These are phyloP conservation scores for Calameuta idolon DNA, from an alignment of 2,888 invertebrate species.

Conservation along the genomic window DNA sequence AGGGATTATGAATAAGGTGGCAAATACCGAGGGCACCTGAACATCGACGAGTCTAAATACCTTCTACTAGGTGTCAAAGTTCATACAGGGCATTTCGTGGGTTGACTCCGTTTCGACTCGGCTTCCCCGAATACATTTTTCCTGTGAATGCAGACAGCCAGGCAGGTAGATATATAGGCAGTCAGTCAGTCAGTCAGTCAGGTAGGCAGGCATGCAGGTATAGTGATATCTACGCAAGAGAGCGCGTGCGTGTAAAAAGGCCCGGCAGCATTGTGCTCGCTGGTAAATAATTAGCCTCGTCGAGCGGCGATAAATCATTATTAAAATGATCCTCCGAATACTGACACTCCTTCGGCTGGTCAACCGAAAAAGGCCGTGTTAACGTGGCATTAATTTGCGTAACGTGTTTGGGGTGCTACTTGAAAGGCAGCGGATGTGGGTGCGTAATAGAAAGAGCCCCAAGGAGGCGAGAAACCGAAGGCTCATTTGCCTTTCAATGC, in stretches of 20 bases:
- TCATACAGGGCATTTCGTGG: neutral
- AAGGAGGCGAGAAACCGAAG: slow-evolving; percentile 32
- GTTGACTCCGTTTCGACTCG: neutral
- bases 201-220: neutral
- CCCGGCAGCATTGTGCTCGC: slow-evolving; percentile 22
- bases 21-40: neutral
- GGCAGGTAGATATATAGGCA: neutral
- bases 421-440: slow-evolving; percentile 52
- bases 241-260: slow-evolving; percentile 18
- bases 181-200: neutral
- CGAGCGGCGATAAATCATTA: slow-evolving; percentile 50
- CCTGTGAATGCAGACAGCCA: neutral
- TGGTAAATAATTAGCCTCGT: slow-evolving; percentile 52
- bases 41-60: neutral
- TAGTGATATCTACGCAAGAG: neutral
- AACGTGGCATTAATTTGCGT: slow-evolving; percentile 53
- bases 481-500: slow-evolving; percentile 54
- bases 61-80: neutral
- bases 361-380: slow-evolving; percentile 35
- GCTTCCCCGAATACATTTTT: neutral
- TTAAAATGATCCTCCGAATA: slow-evolving; percentile 37
- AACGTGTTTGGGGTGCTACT: slow-evolving; percentile 51
- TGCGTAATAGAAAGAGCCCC: slow-evolving; percentile 44
- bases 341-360: slow-evolving; percentile 34
- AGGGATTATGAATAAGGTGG: neutral